A percentile compares a stretch with the other conserved stretches of the same genome.
Conservation (phyloP, 2,113 vertebrate species). For the Stigmatopora nigra region DNA sequence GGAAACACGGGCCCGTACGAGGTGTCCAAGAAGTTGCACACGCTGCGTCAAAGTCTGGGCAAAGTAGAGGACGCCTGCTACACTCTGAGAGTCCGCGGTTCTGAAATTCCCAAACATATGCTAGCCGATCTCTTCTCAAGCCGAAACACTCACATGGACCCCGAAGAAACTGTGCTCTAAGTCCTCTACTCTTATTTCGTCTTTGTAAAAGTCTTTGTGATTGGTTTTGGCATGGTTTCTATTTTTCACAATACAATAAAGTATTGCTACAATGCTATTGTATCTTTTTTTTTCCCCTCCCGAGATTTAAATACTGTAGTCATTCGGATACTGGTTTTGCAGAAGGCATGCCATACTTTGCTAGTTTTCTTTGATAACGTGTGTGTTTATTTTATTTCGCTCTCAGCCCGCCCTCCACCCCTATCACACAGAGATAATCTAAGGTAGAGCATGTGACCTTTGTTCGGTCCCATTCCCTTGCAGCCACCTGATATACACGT, state of each 20-base stretch:
- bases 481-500: slow-evolving; percentile 13
- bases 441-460: slow-evolving; percentile 46
- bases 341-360: slow-evolving; percentile 31
- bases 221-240: slow-evolving; percentile 12
- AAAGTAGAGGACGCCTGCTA: slow-evolving; percentile 98
- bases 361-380: slow-evolving; percentile 29
- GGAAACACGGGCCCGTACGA: slow-evolving; percentile 96
- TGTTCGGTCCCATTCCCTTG: slow-evolving; percentile 30
- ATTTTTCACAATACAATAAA: slow-evolving; percentile 15
- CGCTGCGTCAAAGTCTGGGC: slow-evolving; percentile 87
- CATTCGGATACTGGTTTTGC: slow-evolving; percentile 50
- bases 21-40: slow-evolving; percentile 93
- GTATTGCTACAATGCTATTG: slow-evolving; percentile 17
- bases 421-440: slow-evolving; percentile 51
- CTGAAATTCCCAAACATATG: slow-evolving; percentile 96
- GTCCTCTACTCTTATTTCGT: neutral
- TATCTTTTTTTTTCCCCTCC: slow-evolving; percentile 21
- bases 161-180: slow-evolving; percentile 82
- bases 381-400: slow-evolving; percentile 43
- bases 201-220: slow-evolving; percentile 26
- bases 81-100: slow-evolving; percentile 84
- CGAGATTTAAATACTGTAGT: slow-evolving; percentile 32
- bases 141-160: slow-evolving; percentile 79
- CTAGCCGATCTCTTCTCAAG: slow-evolving; percentile 88
- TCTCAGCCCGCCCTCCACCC: slow-evolving; percentile 9